These are phyloP conservation scores for Menidia menidia DNA, from an alignment of 2,797 vertebrate genomes.

Conservation along the genomic window DNA sequence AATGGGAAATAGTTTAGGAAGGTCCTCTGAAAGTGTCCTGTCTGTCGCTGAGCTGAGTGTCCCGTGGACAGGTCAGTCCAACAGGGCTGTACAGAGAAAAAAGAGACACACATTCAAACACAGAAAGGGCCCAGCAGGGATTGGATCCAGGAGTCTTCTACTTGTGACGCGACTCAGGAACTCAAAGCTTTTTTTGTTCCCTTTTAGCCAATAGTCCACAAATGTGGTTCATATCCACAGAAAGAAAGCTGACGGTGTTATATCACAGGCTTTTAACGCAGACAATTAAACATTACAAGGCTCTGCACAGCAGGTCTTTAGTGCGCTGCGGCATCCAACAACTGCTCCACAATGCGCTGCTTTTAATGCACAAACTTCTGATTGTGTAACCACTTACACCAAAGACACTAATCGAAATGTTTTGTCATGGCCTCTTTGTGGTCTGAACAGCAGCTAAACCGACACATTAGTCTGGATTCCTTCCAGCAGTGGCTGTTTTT, in stretches of 20 bases:
- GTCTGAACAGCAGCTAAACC: not conserved
- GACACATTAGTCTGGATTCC: not conserved
- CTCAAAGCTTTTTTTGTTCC: too few species aligned
- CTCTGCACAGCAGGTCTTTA: conserved; percentile 11
- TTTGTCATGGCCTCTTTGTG: not conserved
- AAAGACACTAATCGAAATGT: not conserved
- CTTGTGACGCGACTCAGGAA: too few species aligned
- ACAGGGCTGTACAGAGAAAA: too few species aligned
- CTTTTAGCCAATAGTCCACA: too few species aligned
- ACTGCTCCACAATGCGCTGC: not conserved
- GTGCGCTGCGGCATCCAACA: conserved; percentile 16
- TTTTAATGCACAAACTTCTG: not conserved
- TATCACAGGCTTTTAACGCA: conserved; percentile 45
- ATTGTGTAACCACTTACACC: not conserved
- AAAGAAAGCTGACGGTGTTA: conserved; percentile 13
- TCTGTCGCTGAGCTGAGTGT: too few species aligned
- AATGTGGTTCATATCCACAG: not conserved
- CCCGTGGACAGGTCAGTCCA: too few species aligned
- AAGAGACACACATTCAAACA: too few species aligned
- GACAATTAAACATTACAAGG: conserved; percentile 20
- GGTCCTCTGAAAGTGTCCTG: too few species aligned
- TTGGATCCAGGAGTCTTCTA: too few species aligned
- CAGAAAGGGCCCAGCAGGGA: too few species aligned
- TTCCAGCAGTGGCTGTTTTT: conserved; percentile 26
- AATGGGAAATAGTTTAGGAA: not conserved